Percentiles rank a stretch among this genome's conserved stretches.
phyloP scores from a whole-genome alignment of 2,797 vertebrate genomes.

The Onychomys torridus region DNA sequence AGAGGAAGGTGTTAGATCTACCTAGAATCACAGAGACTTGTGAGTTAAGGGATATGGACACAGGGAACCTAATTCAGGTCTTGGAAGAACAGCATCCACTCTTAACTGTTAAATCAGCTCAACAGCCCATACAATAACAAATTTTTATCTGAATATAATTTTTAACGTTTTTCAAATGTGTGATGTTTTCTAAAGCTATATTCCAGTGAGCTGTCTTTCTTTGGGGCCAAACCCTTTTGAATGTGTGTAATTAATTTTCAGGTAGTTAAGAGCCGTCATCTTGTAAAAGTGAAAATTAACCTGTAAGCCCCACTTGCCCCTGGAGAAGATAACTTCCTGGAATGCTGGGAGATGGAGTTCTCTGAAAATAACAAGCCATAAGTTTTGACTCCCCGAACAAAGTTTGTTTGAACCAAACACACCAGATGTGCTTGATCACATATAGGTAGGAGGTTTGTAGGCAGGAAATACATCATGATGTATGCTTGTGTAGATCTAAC shows the following conservation, averaged over 20 bases:
- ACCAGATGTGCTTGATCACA: too few relatives aligned
- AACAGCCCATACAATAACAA: neutral
- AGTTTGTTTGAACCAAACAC: too few relatives aligned
- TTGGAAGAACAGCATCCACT: neutral
- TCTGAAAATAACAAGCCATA: too few relatives aligned
- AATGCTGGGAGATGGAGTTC: too few relatives aligned
- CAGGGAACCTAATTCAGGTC: neutral
- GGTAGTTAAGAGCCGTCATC: neutral
- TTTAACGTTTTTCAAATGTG: neutral
- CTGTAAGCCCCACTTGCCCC: too few relatives aligned
- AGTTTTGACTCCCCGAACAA: too few relatives aligned
- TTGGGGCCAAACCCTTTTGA: neutral
- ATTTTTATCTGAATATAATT: neutral
- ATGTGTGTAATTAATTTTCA: conserved; percentile 16
- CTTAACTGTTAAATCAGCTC: neutral
- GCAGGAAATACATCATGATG: too few relatives aligned
- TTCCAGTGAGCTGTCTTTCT: conserved; percentile 12
- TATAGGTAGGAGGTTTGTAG: too few relatives aligned
- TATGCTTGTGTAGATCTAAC: too few relatives aligned
- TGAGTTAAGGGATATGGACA: neutral
- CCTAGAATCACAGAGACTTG: too few relatives aligned
- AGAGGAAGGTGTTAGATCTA: neutral
- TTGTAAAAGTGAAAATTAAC: neutral
- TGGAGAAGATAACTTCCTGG: too few relatives aligned
- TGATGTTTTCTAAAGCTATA: conserved; percentile 4